Conservation (phyloP, 2,797 vertebrate genomes). For the Oreochromis grahami region DNA sequence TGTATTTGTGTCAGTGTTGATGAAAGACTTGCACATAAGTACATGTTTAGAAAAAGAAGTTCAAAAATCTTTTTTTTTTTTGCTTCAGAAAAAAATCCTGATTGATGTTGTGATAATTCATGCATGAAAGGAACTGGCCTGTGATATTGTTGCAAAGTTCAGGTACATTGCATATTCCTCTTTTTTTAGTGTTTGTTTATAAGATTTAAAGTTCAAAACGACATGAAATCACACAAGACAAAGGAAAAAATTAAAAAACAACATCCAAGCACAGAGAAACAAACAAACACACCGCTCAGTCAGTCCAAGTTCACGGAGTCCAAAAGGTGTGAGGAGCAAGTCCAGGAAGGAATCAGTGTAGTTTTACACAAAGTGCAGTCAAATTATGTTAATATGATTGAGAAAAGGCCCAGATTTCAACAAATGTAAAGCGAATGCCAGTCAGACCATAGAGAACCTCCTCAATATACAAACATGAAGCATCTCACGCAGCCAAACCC, state of each 20-base stretch:
- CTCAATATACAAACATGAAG: not conserved
- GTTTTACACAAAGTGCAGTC: not conserved
- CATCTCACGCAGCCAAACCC: not conserved
- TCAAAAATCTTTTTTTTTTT: too few relatives aligned
- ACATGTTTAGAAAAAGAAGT: not conserved
- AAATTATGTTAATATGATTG: not conserved
- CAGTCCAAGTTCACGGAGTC: not conserved
- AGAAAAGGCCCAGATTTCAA: not conserved
- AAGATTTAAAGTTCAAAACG: not conserved
- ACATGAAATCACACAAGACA: not conserved
- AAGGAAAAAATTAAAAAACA: not conserved
- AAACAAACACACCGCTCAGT: not conserved
- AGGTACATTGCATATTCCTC: not conserved
- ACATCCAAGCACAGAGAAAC: not conserved
- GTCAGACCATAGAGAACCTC: not conserved
- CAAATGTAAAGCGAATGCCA: not conserved
- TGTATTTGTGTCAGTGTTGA: not conserved
- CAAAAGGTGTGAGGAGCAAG: not conserved
- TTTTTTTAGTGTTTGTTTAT: not conserved
- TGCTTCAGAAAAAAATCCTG: not conserved
- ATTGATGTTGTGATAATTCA: not conserved
- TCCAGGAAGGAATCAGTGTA: not conserved
- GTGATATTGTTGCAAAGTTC: fast-evolving
- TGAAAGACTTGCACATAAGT: not conserved
- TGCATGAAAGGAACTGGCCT: not conserved